Conservation (phyloP, 2,113 vertebrate genomes). For the Daphoenositta chrysoptera region DNA sequence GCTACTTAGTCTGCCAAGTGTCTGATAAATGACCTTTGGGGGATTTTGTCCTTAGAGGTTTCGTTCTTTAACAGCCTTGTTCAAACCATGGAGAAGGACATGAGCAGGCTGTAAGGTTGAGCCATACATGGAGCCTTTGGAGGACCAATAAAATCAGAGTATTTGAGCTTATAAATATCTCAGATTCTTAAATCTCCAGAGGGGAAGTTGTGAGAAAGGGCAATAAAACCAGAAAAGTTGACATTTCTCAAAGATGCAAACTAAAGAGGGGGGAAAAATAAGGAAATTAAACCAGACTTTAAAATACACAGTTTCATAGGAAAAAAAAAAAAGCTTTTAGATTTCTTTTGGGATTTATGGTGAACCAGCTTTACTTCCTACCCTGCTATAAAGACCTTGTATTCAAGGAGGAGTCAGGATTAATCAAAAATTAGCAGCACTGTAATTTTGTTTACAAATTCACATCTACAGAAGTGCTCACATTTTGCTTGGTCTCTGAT, state of each 20-base stretch:
- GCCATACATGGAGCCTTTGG: neutral
- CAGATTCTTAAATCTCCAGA: constrained; percentile 25
- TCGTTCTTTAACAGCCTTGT: neutral
- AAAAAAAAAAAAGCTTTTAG: neutral
- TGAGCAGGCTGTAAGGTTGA: neutral
- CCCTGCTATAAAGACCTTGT: neutral
- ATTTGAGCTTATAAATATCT: neutral
- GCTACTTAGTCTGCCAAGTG: constrained; percentile 11
- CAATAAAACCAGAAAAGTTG: neutral
- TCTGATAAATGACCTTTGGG: neutral
- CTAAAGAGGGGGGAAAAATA: fast-evolving
- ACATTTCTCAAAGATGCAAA: neutral
- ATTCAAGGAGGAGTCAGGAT: neutral
- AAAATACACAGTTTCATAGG: neutral
- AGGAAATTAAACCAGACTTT: neutral
- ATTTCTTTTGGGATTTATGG: neutral
- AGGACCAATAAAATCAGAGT: constrained; percentile 12
- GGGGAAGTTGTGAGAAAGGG: neutral
- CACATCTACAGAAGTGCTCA: neutral
- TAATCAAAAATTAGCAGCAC: neutral
- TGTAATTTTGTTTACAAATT: neutral
- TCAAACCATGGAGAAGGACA: neutral
- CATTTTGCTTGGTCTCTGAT: neutral
- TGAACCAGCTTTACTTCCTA: neutral
- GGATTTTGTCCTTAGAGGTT: neutral